These are phyloP conservation scores for Syngnathus scovelli DNA, from an alignment of 2,113 vertebrate genomes.

Conservation along the genomic window DNA sequence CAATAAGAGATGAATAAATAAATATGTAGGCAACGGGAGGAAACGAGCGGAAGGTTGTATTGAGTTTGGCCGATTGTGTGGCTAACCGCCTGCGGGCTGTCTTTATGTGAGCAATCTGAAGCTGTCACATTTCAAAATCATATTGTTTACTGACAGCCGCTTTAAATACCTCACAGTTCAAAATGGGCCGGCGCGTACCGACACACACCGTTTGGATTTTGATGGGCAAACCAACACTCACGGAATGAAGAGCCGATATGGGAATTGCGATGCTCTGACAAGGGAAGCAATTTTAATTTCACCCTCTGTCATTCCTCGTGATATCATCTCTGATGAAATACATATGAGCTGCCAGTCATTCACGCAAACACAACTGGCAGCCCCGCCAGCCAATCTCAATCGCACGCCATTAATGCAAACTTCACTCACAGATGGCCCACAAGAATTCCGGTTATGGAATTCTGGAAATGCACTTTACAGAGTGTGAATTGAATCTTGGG, in stretches of 20 bases:
- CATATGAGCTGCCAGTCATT: conserved; percentile 71
- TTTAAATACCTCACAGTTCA: conserved; percentile 53
- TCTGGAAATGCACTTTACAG: background rate
- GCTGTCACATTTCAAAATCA: conserved; percentile 66
- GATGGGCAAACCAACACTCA: conserved; percentile 51
- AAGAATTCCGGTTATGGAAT: background rate
- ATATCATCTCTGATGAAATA: conserved; percentile 57
- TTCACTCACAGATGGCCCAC: conserved; percentile 6
- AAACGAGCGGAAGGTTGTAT: conserved; percentile 37
- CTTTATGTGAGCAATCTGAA: conserved; percentile 61
- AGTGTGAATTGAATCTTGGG: background rate
- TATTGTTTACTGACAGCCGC: conserved; percentile 63
- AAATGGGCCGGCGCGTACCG: conserved; percentile 11
- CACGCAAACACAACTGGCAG: conserved; percentile 12
- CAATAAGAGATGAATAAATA: conserved; percentile 70
- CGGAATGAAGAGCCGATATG: conserved; percentile 51
- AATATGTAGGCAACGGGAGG: conserved; percentile 44
- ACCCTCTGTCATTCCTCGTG: conserved; percentile 67
- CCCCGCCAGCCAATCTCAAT: background rate
- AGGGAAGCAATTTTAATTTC: conserved; percentile 74
- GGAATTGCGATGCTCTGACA: conserved; percentile 62
- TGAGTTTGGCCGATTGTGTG: conserved; percentile 49
- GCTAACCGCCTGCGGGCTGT: conserved; percentile 46
- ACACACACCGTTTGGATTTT: conserved; percentile 29
- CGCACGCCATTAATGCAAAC: conserved; percentile 17